A percentile compares a stretch with the other conserved stretches of the same genome.
Conservation (phyloP, 2,888 invertebrate species). For the Stenchaetothrips biformis region DNA sequence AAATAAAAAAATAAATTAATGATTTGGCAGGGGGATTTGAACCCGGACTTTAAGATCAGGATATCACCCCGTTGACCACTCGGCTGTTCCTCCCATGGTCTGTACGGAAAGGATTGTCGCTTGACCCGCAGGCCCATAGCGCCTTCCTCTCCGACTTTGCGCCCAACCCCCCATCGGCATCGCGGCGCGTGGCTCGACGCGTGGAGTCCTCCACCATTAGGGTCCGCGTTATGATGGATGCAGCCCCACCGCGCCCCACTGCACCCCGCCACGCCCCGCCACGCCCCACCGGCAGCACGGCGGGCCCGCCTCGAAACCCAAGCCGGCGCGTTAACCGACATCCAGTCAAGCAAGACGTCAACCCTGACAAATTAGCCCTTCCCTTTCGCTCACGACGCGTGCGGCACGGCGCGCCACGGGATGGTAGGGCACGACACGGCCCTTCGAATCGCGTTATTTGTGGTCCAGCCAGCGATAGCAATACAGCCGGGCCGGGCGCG, state of each 20-base stretch:
- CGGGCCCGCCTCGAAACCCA: not conserved
- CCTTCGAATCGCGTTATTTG: too few relatives aligned
- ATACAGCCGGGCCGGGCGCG: not conserved
- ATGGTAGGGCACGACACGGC: too few relatives aligned
- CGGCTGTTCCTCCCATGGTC: not conserved
- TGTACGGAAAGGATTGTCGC: too few relatives aligned
- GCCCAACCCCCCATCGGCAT: not conserved
- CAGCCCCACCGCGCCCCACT: not conserved
- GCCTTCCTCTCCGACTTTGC: not conserved
- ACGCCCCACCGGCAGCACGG: not conserved
- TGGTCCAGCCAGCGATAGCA: too few relatives aligned
- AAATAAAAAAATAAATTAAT: too few relatives aligned
- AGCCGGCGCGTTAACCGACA: slow-evolving; percentile 15
- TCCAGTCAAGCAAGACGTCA: slow-evolving; percentile 16
- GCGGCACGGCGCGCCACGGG: not conserved
- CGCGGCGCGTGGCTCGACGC: too few relatives aligned
- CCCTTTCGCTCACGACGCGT: not conserved
- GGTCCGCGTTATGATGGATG: too few relatives aligned
- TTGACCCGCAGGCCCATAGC: not conserved
- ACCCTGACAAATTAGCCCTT: slow-evolving; percentile 3
- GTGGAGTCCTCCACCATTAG: too few relatives aligned
- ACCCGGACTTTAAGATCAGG: too few relatives aligned
- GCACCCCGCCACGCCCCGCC: not conserved
- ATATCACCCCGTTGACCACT: not conserved
- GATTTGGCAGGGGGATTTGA: too few relatives aligned